phyloP scores from a whole-genome alignment of 2,888 invertebrate genomes.

The Callyntrura sp. region DNA sequence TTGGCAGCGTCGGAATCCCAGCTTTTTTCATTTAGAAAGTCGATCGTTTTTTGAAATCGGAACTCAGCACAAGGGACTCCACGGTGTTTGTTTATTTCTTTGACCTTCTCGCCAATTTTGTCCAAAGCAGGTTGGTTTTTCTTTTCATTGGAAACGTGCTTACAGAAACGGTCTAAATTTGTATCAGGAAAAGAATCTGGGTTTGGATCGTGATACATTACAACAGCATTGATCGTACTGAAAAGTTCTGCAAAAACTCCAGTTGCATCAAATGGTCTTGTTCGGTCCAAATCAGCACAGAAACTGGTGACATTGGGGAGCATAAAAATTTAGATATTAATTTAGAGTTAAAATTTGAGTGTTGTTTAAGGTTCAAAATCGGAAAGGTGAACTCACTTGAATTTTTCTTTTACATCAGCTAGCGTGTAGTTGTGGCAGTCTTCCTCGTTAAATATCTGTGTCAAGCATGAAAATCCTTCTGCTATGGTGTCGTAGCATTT shows the following conservation, averaged over 20 bases:
- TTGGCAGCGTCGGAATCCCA: slow-evolving; percentile 72
- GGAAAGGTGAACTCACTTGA: slow-evolving; percentile 67
- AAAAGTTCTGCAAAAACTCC: slow-evolving; percentile 65
- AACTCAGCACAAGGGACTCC: slow-evolving; percentile 66
- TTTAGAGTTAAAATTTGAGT: not conserved
- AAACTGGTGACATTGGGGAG: slow-evolving; percentile 30
- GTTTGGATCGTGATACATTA: slow-evolving; percentile 71
- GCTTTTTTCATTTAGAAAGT: slow-evolving; percentile 39
- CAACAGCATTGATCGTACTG: slow-evolving; percentile 70
- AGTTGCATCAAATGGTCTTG: slow-evolving; percentile 56
- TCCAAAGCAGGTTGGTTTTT: slow-evolving; percentile 37
- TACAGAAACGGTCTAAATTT: slow-evolving; percentile 64
- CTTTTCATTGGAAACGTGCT: slow-evolving; percentile 15
- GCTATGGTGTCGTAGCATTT: slow-evolving; percentile 72
- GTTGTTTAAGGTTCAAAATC: too few relatives aligned
- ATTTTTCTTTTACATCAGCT: slow-evolving; percentile 64
- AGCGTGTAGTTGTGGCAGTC: slow-evolving; percentile 67
- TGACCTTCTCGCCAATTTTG: slow-evolving; percentile 62
- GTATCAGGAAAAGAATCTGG: slow-evolving; percentile 70
- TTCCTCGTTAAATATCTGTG: slow-evolving; percentile 63
- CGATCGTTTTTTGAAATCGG: slow-evolving; percentile 66
- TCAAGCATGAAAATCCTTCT: slow-evolving; percentile 67
- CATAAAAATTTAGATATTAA: too few relatives aligned
- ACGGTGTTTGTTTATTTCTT: slow-evolving; percentile 68
- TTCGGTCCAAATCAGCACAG: slow-evolving; percentile 70